phyloP scores from a whole-genome alignment of 1,140 invertebrate species.

The Drosophila santomea region DNA sequence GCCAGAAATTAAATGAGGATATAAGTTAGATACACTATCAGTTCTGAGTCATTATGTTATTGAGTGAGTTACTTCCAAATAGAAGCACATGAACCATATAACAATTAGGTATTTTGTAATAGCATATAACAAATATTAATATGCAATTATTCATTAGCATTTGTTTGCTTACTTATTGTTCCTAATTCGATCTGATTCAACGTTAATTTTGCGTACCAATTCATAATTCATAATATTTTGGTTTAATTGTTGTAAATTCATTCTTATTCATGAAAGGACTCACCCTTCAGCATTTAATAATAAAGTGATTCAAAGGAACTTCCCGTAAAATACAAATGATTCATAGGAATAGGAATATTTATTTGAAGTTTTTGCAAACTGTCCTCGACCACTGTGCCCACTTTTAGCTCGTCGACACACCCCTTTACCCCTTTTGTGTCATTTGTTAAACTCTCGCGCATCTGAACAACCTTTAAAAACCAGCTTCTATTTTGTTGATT shows the following conservation, averaged over 20 bases:
- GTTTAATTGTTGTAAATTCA: too few relatives aligned
- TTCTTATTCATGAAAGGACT: too few relatives aligned
- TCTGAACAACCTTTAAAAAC: constrained; percentile 71
- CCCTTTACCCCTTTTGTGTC: neutral
- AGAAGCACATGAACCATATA: too few relatives aligned
- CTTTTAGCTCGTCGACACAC: neutral
- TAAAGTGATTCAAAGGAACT: too few relatives aligned
- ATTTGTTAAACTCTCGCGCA: constrained; percentile 24
- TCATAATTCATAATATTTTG: too few relatives aligned
- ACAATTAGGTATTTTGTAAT: too few relatives aligned
- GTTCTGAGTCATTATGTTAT: constrained; percentile 19
- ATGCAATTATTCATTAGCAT: neutral
- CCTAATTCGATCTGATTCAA: neutral
- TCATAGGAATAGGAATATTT: too few relatives aligned
- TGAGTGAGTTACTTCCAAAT: neutral
- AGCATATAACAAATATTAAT: too few relatives aligned
- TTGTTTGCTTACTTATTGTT: neutral
- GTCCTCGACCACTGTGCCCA: constrained; percentile 47
- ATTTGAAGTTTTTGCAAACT: too few relatives aligned
- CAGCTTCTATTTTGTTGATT: constrained; percentile 56
- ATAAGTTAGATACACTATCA: constrained; percentile 21
- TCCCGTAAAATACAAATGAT: too few relatives aligned
- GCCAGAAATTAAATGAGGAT: neutral
- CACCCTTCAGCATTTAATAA: too few relatives aligned
- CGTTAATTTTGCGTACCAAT: neutral